Evolutionary conservation across 2,888 invertebrate genomes (phyloP), one percentile per base, ranked within the genome.

Genomic region (Erynnis tages): DNA sequence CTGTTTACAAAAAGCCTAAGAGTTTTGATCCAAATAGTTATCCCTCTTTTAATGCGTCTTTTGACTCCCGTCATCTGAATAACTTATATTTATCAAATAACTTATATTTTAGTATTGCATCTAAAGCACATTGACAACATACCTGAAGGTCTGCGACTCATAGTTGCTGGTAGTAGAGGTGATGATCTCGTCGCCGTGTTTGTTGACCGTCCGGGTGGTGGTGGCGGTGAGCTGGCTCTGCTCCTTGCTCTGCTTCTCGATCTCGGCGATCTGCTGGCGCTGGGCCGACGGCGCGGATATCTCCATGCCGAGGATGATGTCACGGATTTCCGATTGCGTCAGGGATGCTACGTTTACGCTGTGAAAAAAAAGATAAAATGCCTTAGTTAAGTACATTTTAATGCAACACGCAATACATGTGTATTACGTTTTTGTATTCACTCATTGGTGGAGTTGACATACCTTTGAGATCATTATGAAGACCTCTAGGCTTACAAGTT

Each of bases 231-330:
- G 91, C 79, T 99, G 99, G 13, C 96, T 96, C 85, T 99, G 99
- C 76, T 99, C 99, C 79, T 99, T 99, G 38, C 99, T 99, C 90
- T 99, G 99, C 78, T 99, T 99, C 86, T 99, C 99, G 63, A 99
- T 99, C 87, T 99, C 99, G 1, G 99, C 99, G 67, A 99, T 99
- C 85, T 99, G 99, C 79, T 99, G 99, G 35, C 99, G 92, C 74
- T 99, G 99, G 0, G 98, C 98, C 0, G 98, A 99, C 0, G 99
- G 99, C 1, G 99, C 99, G 8, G 98, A 98, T 62, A 99, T 99
- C 90, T 99, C 99, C 99, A 99, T 99, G 69, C 99, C 99, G 56
- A 99, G 92, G 69, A 99, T 98, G 62, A 99, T 99, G 82, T 99
- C 99, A 52, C 99, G 95, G 76, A 99, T 99, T 91, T 99, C 99